Conservation (phyloP, 2,113 vertebrate species). For the Alosa alosa region DNA sequence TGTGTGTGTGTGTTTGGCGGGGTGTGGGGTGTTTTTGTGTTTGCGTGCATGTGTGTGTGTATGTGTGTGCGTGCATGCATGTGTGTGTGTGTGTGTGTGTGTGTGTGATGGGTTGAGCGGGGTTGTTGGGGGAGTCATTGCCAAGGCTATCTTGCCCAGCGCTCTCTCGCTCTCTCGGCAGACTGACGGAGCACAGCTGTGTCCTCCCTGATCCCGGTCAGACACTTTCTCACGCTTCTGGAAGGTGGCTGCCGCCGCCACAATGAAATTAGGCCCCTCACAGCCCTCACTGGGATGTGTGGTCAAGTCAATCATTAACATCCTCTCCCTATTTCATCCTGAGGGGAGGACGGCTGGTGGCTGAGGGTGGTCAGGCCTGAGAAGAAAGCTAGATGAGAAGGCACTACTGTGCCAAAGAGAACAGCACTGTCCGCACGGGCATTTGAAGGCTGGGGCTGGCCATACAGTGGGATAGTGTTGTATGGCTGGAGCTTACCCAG, state of each 20-base stretch:
- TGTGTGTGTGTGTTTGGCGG: neutral
- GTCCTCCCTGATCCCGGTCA: neutral
- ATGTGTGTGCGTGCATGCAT: neutral
- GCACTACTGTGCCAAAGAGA: neutral
- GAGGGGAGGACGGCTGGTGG: neutral
- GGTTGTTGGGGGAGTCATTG: constrained; percentile 13
- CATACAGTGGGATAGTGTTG: neutral
- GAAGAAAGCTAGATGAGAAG: neutral
- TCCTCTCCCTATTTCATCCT: neutral
- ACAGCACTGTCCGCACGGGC: neutral
- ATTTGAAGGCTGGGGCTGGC: neutral
- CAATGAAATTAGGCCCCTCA: neutral
- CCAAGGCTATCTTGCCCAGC: constrained; percentile 9
- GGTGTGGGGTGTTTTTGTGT: neutral
- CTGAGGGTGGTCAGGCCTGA: neutral
- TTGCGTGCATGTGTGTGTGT: neutral
- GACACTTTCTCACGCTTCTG: neutral
- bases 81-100: neutral
- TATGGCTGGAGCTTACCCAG: neutral
- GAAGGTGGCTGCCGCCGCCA: constrained; percentile 22
- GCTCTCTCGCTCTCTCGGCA: neutral
- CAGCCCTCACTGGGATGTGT: neutral
- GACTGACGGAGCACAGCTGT: neutral
- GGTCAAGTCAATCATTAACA: constrained; percentile 17
- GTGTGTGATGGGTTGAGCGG: neutral